Conservation (phyloP, 1,140 invertebrate genomes). For the Caenorhabditis elegans region DNA sequence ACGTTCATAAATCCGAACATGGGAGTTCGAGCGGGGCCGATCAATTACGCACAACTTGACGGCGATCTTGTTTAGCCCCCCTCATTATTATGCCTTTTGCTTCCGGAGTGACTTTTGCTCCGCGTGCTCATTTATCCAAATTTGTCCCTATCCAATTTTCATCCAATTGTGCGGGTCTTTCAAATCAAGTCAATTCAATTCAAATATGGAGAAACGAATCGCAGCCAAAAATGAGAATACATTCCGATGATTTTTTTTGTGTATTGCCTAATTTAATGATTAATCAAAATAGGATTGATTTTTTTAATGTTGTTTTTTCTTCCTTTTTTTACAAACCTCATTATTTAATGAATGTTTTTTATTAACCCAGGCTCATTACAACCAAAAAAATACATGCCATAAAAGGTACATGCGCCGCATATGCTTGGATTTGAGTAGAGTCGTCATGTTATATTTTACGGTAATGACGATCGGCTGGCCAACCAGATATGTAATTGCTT, state of each 20-base stretch:
- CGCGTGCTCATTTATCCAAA: not conserved
- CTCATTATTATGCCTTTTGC: conserved; percentile 16
- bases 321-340: not conserved
- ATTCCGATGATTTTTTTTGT: conserved; percentile 17
- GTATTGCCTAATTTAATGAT: not conserved
- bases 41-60: conserved; percentile 49
- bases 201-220: conserved; percentile 1
- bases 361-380: no score
- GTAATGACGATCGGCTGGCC: conserved; percentile 15
- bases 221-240: not conserved
- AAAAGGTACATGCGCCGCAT: no score
- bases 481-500: conserved; percentile 31
- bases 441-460: conserved; percentile 11
- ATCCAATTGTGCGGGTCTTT: not conserved
- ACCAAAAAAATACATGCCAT: no score
- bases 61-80: conserved; percentile 46
- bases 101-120: not conserved
- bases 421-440: not conserved
- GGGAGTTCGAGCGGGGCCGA: conserved; percentile 46
- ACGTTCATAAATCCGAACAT: conserved; percentile 46
- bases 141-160: not conserved
- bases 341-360: not conserved
- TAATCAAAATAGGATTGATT: not conserved
- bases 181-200: conserved; percentile 5
- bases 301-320: not conserved